Evolutionary conservation across 2,113 vertebrate species (phyloP), one percentile per base, ranked within the genome.

Genomic region (Heloderma charlesbogerti): DNA sequence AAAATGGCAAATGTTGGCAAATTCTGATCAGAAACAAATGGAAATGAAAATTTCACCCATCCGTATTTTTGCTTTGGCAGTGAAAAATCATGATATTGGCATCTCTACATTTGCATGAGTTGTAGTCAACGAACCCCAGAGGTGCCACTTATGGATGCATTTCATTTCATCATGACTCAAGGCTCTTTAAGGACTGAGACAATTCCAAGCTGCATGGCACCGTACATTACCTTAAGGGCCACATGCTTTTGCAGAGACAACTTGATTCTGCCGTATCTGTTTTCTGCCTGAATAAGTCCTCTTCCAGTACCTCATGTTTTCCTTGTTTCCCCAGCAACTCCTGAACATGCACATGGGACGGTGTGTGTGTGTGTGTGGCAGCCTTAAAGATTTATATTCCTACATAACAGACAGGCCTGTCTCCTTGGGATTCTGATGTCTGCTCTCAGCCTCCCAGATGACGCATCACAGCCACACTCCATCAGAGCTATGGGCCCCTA

Each of bases 401-500:
- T 48, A 31, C 80, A 43, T 84, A 74, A 89, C 57, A 79, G 88
- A 72, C 69, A 83, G 88, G 6, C 57, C 80, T 75, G 78, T 84
- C 80, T 89, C 88, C 7, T 45, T 37, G 69, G 80, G 80, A 84
- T 63, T n/a, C 71, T n/a, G 80, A 60, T 63, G 88, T 6, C 69
- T 57, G 37, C 57, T 89, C 71, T 75, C 69, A 34, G 88, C 37
- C 16, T 89, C 88, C 80, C 69, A 3, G 27, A 74, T 89, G 88
- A 89, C 80, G 25, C 37, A 75, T 89, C 4, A 20, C 45, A 63
- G 88, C 80, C 25, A 10, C 40, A 75, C 69, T 89, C 51, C 80
- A 75, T 84, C 88, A 84, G 80, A 75, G 71, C 80, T 45, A 89
- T 63, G 80, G 29, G 80, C 80, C 88, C 88, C 88, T 84, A 84